Percentiles rank a stretch among this genome's conserved stretches.
Evolutionary conservation across 2,888 invertebrate species (phyloP).

Genomic region (Drosophila helvetica): DNA sequence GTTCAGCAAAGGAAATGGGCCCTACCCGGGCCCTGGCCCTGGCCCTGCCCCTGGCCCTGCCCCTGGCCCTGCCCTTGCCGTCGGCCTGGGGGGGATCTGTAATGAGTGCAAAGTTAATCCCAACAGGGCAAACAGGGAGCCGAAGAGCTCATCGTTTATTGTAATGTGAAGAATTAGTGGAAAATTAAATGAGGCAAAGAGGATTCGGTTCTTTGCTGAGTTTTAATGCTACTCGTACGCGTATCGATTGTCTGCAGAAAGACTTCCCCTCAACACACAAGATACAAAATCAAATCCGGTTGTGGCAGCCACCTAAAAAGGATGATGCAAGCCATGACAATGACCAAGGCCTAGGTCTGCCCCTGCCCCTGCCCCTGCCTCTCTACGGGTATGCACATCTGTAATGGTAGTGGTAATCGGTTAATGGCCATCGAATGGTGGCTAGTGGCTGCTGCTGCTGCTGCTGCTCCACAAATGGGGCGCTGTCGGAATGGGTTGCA

Average conservation of each 20-base stretch:
- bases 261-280: too few species aligned
- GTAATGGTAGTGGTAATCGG: conserved; percentile 5
- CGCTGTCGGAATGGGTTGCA: conserved; percentile 8
- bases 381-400: not conserved
- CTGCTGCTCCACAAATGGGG: conserved; percentile 53
- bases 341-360: conserved; percentile 17
- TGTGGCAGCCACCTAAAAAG: not conserved
- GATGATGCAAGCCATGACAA: conserved; percentile 4
- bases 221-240: not conserved
- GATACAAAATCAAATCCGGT: not conserved
- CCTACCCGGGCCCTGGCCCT: conserved; percentile 1
- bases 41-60: not conserved
- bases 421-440: conserved; percentile 19
- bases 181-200: conserved; percentile 21
- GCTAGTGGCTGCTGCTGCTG: conserved; percentile 4
- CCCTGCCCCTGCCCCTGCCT: not conserved
- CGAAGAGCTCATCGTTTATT: conserved; percentile 12
- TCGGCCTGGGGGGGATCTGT: too few species aligned
- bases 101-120: conserved; percentile 56
- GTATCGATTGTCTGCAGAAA: conserved; percentile 11
- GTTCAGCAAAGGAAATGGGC: conserved; percentile 44
- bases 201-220: conserved; percentile 4
- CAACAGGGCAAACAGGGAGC: not conserved
- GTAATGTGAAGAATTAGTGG: conserved; percentile 31
- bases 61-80: too few species aligned